Evolutionary conservation across 53 echinoderm and acorn worm species (phyloP).

Genomic region (Patiria pectinifera): DNA sequence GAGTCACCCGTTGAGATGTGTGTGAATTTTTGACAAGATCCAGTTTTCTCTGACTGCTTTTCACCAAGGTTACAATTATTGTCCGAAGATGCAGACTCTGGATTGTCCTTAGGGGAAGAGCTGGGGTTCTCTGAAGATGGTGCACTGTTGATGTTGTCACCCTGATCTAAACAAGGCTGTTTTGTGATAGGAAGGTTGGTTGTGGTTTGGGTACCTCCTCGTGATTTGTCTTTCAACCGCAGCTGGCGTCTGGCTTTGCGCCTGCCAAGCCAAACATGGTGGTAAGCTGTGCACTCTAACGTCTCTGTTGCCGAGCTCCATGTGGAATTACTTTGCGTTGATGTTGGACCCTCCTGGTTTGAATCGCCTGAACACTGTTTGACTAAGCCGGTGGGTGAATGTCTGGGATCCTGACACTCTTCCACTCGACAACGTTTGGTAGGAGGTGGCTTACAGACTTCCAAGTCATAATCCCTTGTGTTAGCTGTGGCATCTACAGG

Average conservation of each 20-base stretch:
- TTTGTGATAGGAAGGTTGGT: background rate
- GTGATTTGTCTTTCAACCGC: conserved; percentile 41
- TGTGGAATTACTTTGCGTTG: background rate
- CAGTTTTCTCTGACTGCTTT: background rate
- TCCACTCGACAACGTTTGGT: conserved; percentile 61
- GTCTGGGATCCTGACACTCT: background rate
- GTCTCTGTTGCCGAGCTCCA: conserved; percentile 17
- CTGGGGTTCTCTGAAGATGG: background rate
- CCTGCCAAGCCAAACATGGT: conserved; percentile 88
- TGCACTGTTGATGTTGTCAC: no score
- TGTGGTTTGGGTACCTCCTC: conserved; percentile 23
- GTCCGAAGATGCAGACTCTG: background rate
- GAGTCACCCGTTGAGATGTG: conserved; percentile 11
- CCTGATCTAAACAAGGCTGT: background rate
- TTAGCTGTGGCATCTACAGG: background rate
- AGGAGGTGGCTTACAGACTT: conserved; percentile 46
- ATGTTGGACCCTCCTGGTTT: background rate
- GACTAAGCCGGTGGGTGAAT: background rate
- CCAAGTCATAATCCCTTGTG: background rate
- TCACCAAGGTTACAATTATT: background rate
- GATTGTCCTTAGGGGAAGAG: background rate
- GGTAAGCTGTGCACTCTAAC: conserved; percentile 53
- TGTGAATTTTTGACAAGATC: conserved; percentile 14
- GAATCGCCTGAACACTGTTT: background rate
- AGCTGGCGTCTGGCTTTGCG: conserved; percentile 81